These are phyloP conservation scores for Pomacea maculata DNA, from an alignment of 1,140 invertebrate species.

Conservation along the genomic window DNA sequence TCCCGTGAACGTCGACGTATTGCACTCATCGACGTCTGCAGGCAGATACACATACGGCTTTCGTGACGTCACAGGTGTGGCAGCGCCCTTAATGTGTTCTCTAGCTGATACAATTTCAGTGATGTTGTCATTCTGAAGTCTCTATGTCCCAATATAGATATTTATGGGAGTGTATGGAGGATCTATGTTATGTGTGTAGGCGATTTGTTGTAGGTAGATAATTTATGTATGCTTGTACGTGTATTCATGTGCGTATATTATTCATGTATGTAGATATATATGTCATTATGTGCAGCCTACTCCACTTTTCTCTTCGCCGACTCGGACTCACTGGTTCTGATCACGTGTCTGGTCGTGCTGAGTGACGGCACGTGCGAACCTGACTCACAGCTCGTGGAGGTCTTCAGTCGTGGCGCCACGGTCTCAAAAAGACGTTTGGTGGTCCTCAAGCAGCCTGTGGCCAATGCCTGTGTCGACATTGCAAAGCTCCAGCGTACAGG, in stretches of 20 bases:
- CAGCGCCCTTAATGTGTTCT: too few relatives aligned
- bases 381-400: slow-evolving; percentile 9
- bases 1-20: too few relatives aligned
- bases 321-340: not conserved
- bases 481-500: not conserved
- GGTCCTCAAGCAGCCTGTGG: slow-evolving; percentile 1
- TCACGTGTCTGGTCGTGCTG: slow-evolving; percentile 6
- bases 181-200: too few relatives aligned
- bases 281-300: too few relatives aligned
- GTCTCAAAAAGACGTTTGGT: not conserved
- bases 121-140: too few relatives aligned
- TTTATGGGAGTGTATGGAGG: too few relatives aligned
- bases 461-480: slow-evolving; percentile 15
- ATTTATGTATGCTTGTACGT: not conserved
- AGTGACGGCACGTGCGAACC: not conserved
- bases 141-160: too few relatives aligned
- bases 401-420: not conserved
- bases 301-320: not conserved
- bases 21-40: too few relatives aligned
- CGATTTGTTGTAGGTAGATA: not conserved
- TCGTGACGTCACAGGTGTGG: too few relatives aligned
- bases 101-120: too few relatives aligned
- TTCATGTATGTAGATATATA: too few relatives aligned
- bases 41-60: too few relatives aligned
- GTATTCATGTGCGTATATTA: not conserved